These are phyloP conservation scores for Parapsyche elsis DNA, from an alignment of 1,140 invertebrate species.

Conservation along the genomic window DNA sequence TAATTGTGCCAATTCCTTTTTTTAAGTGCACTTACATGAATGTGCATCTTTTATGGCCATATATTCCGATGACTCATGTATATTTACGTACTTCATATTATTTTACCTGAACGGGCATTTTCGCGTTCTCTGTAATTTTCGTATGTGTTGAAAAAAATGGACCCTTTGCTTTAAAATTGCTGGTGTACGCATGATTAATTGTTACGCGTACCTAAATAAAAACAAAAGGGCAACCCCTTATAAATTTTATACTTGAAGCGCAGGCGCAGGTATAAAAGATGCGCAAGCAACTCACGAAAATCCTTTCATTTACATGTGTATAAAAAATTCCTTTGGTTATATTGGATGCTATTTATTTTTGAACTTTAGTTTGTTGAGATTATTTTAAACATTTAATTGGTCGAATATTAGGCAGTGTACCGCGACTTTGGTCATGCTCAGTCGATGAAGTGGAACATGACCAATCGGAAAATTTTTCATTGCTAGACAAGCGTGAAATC, in stretches of 20 bases:
- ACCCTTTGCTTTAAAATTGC: no score
- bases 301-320: background rate
- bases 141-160: no score
- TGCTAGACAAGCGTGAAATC: conserved; percentile 34
- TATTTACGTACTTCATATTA: background rate
- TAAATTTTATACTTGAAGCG: no score
- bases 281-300: background rate
- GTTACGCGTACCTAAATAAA: no score
- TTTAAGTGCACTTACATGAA: no score
- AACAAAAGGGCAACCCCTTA: no score
- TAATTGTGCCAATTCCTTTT: no score
- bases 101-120: no score
- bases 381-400: conserved; percentile 4
- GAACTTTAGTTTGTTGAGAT: background rate
- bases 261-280: no score
- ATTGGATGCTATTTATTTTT: background rate
- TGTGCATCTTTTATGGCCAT: background rate
- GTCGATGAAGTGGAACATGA: conserved; percentile 35
- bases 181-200: no score
- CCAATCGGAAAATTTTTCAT: conserved; percentile 29
- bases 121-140: no score
- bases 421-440: conserved; percentile 21
- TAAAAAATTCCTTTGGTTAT: background rate
- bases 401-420: background rate
- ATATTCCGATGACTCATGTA: background rate